Percentiles rank a stretch among this genome's conserved stretches.
Evolutionary conservation across 2,797 vertebrate species (phyloP).

Genomic region (Mareca strepera): DNA sequence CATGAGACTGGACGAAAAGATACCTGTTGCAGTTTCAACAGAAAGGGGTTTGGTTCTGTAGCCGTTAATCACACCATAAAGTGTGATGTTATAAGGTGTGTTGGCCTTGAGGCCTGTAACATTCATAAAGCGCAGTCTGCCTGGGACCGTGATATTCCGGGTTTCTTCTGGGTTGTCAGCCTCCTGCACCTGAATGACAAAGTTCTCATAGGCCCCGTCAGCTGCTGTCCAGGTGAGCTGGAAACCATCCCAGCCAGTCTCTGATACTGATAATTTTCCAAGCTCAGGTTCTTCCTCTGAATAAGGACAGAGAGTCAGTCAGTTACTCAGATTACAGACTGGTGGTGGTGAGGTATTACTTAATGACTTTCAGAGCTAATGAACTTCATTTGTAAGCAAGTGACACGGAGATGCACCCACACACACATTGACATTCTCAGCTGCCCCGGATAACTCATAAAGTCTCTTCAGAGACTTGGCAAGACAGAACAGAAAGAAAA

Average conservation of each 20-base stretch:
- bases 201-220: conserved; percentile 85
- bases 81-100: conserved; percentile 86
- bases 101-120: conserved; percentile 84
- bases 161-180: conserved; percentile 76
- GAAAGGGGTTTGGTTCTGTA: conserved; percentile 84
- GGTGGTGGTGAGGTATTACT: not conserved
- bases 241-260: conserved; percentile 87
- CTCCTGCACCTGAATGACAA: conserved; percentile 92
- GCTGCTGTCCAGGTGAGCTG: conserved; percentile 87
- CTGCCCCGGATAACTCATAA: not conserved
- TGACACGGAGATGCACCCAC: not conserved
- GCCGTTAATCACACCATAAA: conserved; percentile 85
- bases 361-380: not conserved
- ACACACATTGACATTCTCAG: not conserved
- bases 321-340: conserved; percentile 57
- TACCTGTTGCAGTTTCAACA: conserved; percentile 91
- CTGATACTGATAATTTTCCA: conserved; percentile 82
- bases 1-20: not conserved
- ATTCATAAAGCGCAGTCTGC: conserved; percentile 78
- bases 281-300: conserved; percentile 85
- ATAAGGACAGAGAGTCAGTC: conserved; percentile 79
- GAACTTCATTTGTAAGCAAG: not conserved
- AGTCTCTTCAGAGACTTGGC: not conserved
- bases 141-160: conserved; percentile 84
- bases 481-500: not conserved